phyloP scores from a whole-genome alignment of 2,113 vertebrate genomes.

The Heptranchias perlo region DNA sequence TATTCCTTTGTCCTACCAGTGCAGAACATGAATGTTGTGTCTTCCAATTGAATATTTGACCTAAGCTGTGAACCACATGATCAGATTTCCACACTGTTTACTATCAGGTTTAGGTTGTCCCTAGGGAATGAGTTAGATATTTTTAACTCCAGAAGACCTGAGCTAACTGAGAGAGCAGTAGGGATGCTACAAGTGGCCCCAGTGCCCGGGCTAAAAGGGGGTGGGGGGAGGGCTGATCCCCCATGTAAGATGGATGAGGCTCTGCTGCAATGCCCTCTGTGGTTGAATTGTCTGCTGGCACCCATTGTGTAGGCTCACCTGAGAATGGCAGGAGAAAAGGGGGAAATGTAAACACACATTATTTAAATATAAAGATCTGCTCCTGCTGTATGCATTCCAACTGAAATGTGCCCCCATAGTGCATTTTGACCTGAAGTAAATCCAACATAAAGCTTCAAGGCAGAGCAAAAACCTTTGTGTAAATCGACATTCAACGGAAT shows the following conservation, averaged over 20 bases:
- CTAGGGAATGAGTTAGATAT: too few species aligned
- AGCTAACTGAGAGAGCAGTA: too few species aligned
- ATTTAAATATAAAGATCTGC: background rate
- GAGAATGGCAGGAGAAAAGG: background rate
- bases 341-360: background rate
- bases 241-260: background rate
- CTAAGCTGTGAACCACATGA: background rate
- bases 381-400: background rate
- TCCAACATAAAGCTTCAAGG: background rate
- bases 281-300: background rate
- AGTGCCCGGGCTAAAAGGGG: too few species aligned
- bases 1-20: background rate
- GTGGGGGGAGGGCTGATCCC: background rate
- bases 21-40: background rate
- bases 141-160: too few species aligned
- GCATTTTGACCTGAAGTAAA: constrained; percentile 16
- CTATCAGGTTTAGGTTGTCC: background rate
- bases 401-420: background rate
- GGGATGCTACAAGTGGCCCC: too few species aligned
- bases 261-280: background rate
- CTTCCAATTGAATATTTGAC: background rate
- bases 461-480: background rate
- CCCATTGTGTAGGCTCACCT: background rate
- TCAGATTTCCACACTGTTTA: background rate
- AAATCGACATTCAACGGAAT: background rate